Conservation (phyloP, 2,888 invertebrate species). For the Julus scanicus region DNA sequence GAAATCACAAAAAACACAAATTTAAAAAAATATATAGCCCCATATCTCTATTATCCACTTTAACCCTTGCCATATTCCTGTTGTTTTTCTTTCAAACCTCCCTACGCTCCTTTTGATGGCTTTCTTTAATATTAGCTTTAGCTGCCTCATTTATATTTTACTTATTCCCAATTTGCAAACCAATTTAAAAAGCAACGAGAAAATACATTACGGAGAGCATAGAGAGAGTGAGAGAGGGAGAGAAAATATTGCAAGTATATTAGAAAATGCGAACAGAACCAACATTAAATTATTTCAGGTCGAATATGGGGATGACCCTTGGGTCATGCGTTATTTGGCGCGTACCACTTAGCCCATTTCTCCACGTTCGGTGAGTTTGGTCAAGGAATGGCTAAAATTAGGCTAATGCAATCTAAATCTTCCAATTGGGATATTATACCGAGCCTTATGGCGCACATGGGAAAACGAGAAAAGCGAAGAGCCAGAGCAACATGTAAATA, state of each 20-base stretch:
- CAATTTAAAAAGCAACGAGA: neutral
- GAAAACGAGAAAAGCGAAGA: neutral
- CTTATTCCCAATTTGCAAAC: neutral
- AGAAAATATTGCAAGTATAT: neutral
- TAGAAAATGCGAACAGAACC: neutral
- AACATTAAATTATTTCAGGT: neutral
- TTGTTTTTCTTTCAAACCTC: too few relatives aligned
- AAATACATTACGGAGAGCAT: too few relatives aligned
- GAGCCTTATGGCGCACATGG: neutral
- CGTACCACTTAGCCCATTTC: neutral
- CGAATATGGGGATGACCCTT: neutral
- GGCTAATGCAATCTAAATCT: slow-evolving; percentile 1
- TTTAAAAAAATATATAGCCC: too few relatives aligned
- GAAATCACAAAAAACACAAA: too few relatives aligned
- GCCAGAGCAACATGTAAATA: neutral
- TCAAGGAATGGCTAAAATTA: neutral
- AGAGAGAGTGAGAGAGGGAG: neutral
- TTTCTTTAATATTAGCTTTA: neutral
- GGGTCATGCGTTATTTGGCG: neutral
- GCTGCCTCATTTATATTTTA: slow-evolving; percentile 1
- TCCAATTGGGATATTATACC: neutral
- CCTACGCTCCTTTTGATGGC: neutral
- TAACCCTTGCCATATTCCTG: too few relatives aligned
- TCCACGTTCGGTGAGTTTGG: neutral
- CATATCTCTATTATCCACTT: too few relatives aligned